Percentiles rank a stretch among this genome's conserved stretches.
Evolutionary conservation across 2,797 vertebrate genomes (phyloP).

Genomic region (Balearica regulorum): DNA sequence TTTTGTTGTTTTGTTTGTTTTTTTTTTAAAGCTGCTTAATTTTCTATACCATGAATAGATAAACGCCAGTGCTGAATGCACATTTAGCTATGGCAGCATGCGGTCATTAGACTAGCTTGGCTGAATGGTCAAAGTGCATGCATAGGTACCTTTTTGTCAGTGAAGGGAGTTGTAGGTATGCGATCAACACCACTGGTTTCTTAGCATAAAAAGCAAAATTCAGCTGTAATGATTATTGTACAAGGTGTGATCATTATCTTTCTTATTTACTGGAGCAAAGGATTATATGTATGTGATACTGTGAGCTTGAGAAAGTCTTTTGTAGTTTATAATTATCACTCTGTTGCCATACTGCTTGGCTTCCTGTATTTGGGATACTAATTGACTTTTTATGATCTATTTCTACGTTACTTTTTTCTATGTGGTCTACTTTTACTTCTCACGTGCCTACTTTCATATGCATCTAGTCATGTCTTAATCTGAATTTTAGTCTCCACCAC

Average conservation of each 20-base stretch:
- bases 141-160: not conserved
- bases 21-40: not conserved
- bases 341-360: not conserved
- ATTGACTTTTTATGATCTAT: slow-evolving; percentile 18
- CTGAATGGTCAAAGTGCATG: not conserved
- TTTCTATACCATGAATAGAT: not conserved
- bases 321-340: slow-evolving; percentile 17
- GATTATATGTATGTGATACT: not conserved
- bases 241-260: not conserved
- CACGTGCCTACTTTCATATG: not conserved
- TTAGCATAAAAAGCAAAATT: not conserved
- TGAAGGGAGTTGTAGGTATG: not conserved
- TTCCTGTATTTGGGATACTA: slow-evolving; percentile 11
- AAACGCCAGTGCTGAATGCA: not conserved
- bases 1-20: too few species aligned
- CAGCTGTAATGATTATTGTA: not conserved
- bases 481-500: not conserved
- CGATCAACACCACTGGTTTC: not conserved
- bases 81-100: not conserved
- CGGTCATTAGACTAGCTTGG: not conserved
- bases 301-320: not conserved
- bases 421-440: not conserved
- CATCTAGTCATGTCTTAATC: not conserved
- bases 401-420: not conserved
- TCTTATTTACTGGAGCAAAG: not conserved